Percentiles rank a stretch among this genome's conserved stretches.
phyloP scores from a whole-genome alignment of 1,140 invertebrate species.

The Atta texana region DNA sequence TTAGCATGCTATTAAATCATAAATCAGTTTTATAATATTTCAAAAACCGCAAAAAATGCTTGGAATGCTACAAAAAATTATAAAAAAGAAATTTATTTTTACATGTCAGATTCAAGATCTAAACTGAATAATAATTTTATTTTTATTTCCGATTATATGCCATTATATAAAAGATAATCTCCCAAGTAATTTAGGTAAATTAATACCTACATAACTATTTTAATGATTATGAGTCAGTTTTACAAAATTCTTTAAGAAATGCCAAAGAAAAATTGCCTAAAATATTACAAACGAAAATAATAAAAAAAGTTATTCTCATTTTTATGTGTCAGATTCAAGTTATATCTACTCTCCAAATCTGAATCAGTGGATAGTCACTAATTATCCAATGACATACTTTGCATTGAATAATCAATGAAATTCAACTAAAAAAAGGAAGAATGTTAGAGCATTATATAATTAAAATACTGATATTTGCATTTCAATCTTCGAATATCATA shows the following conservation, averaged over 20 bases:
- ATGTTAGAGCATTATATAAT: too few species aligned
- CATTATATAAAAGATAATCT: not conserved
- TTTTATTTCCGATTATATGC: not conserved
- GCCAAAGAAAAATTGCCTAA: not conserved
- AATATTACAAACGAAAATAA: not conserved
- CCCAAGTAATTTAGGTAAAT: not conserved
- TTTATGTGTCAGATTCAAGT: not conserved
- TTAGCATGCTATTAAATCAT: not conserved
- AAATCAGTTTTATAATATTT: not conserved
- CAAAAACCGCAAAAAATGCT: not conserved
- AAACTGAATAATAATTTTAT: conserved; percentile 16
- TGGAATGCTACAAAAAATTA: not conserved
- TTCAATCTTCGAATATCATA: too few species aligned
- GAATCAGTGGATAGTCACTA: too few species aligned
- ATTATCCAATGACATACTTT: too few species aligned
- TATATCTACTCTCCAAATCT: too few species aligned
- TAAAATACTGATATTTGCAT: too few species aligned
- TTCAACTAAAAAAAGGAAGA: too few species aligned
- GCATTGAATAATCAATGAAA: too few species aligned
- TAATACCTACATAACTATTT: not conserved
- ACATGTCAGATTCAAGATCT: not conserved
- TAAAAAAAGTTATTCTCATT: not conserved
- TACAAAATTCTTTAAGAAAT: not conserved
- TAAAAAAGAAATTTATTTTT: not conserved
- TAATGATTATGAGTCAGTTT: too few species aligned